Percentiles rank a stretch among this genome's conserved stretches.
Conservation (phyloP, 2,888 invertebrate genomes). For the Eupithecia insigniata region DNA sequence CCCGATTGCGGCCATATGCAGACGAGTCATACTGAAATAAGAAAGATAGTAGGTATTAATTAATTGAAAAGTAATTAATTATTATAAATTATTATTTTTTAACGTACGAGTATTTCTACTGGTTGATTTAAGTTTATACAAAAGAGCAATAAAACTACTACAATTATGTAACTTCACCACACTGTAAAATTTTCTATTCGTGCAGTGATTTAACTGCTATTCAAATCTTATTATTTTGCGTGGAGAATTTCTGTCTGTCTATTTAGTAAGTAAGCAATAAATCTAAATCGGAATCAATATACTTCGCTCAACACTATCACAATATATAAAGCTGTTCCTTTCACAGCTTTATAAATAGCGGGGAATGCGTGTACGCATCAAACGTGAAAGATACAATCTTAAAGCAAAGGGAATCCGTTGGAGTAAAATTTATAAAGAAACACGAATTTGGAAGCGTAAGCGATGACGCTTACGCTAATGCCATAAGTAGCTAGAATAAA, state of each 20-base stretch:
- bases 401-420: not conserved
- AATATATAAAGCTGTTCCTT: conserved; percentile 63
- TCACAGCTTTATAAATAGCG: conserved; percentile 73
- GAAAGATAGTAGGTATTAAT: not conserved
- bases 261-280: conserved; percentile 28
- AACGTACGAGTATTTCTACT: too few species aligned
- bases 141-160: too few species aligned
- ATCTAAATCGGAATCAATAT: conserved; percentile 53
- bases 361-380: conserved; percentile 63
- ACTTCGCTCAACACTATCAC: conserved; percentile 67
- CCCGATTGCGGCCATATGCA: conserved; percentile 70
- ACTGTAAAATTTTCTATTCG: not conserved
- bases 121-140: too few species aligned
- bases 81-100: too few species aligned
- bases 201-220: not conserved
- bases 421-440: not conserved
- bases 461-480: not conserved
- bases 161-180: not conserved
- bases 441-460: not conserved
- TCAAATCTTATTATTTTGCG: not conserved
- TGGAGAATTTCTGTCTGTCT: not conserved
- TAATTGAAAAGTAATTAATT: too few species aligned
- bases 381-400: conserved; percentile 32
- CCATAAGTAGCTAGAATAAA: not conserved
- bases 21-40: conserved; percentile 76